A percentile compares a stretch with the other conserved stretches of the same genome.
These are phyloP conservation scores for Cydia amplana DNA, from an alignment of 1,140 invertebrate genomes.

Conservation along the genomic window DNA sequence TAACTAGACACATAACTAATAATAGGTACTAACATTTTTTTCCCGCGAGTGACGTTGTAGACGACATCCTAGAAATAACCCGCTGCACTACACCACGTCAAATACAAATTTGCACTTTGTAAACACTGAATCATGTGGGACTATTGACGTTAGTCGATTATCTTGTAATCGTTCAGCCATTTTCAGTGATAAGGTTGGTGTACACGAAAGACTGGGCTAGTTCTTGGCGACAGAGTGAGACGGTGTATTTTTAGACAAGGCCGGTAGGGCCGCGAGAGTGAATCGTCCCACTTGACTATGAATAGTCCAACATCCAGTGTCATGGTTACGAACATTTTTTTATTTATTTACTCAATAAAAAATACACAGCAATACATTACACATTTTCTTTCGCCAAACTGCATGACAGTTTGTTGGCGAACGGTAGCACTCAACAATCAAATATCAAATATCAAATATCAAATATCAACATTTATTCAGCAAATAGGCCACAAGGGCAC, in stretches of 20 bases:
- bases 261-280: slow-evolving; percentile 59
- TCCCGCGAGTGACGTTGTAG: slow-evolving; percentile 55
- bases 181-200: slow-evolving; percentile 71
- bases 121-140: slow-evolving; percentile 61
- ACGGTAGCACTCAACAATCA: too few species aligned
- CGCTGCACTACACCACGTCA: slow-evolving; percentile 55
- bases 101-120: slow-evolving; percentile 61
- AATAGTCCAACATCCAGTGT: slow-evolving; percentile 36
- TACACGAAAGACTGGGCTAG: slow-evolving; percentile 60
- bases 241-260: slow-evolving; percentile 71
- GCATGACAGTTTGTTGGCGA: too few species aligned
- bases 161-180: slow-evolving; percentile 68
- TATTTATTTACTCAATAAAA: too few species aligned
- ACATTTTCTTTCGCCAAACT: too few species aligned
- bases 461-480: too few species aligned
- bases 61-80: slow-evolving; percentile 69
- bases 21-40: slow-evolving; percentile 64
- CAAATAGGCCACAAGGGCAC: too few species aligned
- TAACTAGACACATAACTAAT: slow-evolving; percentile 41
- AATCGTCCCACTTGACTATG: slow-evolving; percentile 54
- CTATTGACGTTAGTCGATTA: slow-evolving; percentile 60
- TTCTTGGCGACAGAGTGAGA: slow-evolving; percentile 62
- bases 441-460: too few species aligned
- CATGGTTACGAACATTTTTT: slow-evolving; percentile 16
- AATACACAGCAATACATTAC: too few species aligned